Base-by-base conservation (phyloP, 2,113 vertebrate species). In the Psophia crepitans region DNA sequence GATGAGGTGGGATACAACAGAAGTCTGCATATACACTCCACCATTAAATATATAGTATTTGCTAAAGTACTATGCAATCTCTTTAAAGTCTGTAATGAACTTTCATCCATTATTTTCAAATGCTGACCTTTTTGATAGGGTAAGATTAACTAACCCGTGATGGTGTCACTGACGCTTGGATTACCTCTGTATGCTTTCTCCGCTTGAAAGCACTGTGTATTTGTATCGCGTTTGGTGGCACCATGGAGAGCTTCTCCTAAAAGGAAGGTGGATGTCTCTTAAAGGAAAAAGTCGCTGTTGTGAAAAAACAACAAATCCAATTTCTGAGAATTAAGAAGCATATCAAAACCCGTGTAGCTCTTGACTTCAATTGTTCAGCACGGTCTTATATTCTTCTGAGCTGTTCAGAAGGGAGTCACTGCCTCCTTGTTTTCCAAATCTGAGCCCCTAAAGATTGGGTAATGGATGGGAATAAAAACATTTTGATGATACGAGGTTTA, bases 401-500 rank as follows among this genome's bases (percentile, higher is more conserved):
- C 24, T 68, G 77, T 84, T 84, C 90, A 84, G 87, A 86, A 89
- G 57, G 73, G 73, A 93, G 57, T 26, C 26, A 20, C 89, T 79
- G 90, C 48, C 37, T 94, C 70, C 89, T 91, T 93, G 84, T 93
- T 93, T 89, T 76, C 54, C 13, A 43, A 44, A 54, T 74, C 71
- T 61, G 75, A 90, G 79, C 37, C 85, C 73, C 76, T 92, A 33
- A 88, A 96, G 71, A 41, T 41, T 75, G 63, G 32, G 80, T 78
- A 89, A 93, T 89, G 80, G 83, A 39, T 84, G 41, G 91, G 90
- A 87, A 92, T 76, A 87, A 93, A 95, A 95, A 76, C 70, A 49
- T 93, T 94, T 83, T 65, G 65, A 92, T 61, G 56, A 28, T 53
- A 53, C 78, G 90, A 93, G 80, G 44, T 92, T 86, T 79, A 89